These are phyloP conservation scores for Serilophus lunatus DNA, from an alignment of 2,113 vertebrate genomes.

Conservation along the genomic window DNA sequence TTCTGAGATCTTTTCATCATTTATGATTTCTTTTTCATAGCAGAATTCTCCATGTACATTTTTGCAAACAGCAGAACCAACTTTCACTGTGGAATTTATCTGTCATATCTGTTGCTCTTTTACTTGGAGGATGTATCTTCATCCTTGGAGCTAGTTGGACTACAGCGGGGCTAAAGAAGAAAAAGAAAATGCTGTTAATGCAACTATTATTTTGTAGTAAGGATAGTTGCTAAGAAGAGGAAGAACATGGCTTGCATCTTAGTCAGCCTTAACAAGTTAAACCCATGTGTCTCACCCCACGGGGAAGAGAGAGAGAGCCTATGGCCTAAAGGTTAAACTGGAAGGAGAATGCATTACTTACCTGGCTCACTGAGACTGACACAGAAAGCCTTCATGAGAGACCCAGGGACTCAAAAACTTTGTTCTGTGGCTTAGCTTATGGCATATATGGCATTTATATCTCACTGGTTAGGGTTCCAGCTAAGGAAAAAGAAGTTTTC, in stretches of 20 bases:
- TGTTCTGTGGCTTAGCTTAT: neutral
- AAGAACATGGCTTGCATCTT: neutral
- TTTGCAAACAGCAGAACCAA: neutral
- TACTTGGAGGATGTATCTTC: neutral
- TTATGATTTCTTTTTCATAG: neutral
- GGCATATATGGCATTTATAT: neutral
- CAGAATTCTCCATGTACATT: neutral
- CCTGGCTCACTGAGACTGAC: neutral
- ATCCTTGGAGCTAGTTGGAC: neutral
- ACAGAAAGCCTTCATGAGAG: neutral
- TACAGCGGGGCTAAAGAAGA: neutral
- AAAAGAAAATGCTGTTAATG: neutral
- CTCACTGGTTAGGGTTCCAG: neutral
- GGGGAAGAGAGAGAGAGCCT: neutral
- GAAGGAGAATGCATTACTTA: neutral
- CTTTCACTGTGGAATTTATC: neutral
- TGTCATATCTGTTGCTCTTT: neutral
- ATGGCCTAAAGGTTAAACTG: neutral
- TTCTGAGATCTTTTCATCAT: constrained; percentile 1
- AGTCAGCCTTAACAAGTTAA: neutral
- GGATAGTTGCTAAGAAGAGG: neutral
- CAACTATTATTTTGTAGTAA: neutral
- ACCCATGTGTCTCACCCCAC: neutral
- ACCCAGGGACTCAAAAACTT: neutral
- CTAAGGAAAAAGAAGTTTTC: neutral